These are phyloP conservation scores for Psylliodes chrysocephalus DNA, from an alignment of 2,888 invertebrate species.

Conservation along the genomic window DNA sequence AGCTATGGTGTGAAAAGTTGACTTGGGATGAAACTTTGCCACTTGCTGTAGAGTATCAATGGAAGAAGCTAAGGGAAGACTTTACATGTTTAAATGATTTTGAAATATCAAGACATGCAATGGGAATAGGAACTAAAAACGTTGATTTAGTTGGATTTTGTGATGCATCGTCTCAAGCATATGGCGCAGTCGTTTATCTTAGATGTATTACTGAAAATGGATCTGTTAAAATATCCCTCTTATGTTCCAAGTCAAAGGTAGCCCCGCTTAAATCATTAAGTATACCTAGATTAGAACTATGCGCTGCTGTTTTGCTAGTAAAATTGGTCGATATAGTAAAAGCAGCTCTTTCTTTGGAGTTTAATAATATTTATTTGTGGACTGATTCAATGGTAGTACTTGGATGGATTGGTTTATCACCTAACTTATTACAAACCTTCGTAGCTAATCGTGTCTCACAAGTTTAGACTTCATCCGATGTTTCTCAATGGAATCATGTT, in stretches of 20 bases:
- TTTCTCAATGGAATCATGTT: neutral
- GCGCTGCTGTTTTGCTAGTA: neutral
- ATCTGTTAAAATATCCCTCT: no score
- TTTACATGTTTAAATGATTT: neutral
- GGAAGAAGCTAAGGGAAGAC: neutral
- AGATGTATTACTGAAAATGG: neutral
- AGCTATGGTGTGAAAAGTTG: neutral
- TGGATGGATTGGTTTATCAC: neutral
- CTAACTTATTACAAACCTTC: neutral
- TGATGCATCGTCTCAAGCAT: neutral
- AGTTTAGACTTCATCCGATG: neutral
- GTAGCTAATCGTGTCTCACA: neutral
- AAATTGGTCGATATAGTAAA: neutral
- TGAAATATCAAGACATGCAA: neutral
- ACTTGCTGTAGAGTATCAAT: neutral
- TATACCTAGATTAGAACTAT: slow-evolving; percentile 1
- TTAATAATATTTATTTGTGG: neutral
- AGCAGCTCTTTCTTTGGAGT: neutral
- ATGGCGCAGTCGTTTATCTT: neutral
- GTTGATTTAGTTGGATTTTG: neutral
- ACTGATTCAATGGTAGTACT: neutral
- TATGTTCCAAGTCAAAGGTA: neutral
- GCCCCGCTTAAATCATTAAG: neutral
- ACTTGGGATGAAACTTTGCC: neutral
- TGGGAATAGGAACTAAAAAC: neutral